These are phyloP conservation scores for Petrocephalus schoutedeni DNA, from an alignment of 2,797 vertebrate genomes.

Conservation along the genomic window DNA sequence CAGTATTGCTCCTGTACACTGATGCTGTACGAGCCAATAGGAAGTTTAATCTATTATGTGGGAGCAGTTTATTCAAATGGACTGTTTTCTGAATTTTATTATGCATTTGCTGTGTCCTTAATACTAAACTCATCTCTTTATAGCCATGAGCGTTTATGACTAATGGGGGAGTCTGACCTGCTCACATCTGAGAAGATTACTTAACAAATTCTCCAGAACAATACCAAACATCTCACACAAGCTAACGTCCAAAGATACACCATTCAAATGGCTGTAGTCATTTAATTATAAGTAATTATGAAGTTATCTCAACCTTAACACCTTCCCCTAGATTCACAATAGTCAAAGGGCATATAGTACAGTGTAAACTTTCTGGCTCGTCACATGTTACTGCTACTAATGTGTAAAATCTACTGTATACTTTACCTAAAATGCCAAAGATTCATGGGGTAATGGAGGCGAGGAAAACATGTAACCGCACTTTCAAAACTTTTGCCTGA, in stretches of 20 bases:
- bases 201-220: neutral
- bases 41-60: neutral
- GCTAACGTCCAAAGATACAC: neutral
- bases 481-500: neutral
- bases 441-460: neutral
- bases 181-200: neutral
- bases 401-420: slow-evolving; percentile 1
- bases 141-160: neutral
- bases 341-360: neutral
- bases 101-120: neutral
- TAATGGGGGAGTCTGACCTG: slow-evolving; percentile 6
- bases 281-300: neutral
- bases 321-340: neutral
- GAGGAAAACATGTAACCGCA: neutral
- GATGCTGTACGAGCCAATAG: neutral
- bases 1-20: neutral
- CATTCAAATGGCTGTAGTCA: neutral
- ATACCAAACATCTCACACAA: neutral
- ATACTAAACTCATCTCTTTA: neutral
- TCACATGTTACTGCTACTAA: slow-evolving; percentile 9
- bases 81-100: slow-evolving; percentile 1
- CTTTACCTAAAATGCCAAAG: neutral
- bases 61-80: neutral
- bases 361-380: neutral
- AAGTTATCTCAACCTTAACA: neutral